Evolutionary conservation across 2,797 vertebrate genomes (phyloP).

Genomic region (Gallinago stenura): DNA sequence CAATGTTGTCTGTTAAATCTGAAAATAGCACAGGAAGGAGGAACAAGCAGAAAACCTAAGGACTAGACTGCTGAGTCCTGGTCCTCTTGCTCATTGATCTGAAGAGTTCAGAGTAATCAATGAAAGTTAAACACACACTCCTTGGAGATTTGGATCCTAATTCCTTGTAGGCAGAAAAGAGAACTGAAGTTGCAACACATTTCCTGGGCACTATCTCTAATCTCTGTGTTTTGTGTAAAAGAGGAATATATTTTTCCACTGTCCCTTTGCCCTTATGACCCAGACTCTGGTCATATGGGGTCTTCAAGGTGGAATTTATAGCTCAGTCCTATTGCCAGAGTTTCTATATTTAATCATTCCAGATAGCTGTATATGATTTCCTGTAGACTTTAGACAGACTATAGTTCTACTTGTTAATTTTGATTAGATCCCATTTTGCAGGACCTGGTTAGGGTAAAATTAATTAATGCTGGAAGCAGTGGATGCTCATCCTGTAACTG

Average conservation of each 20-base stretch:
- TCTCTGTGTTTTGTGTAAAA: not conserved
- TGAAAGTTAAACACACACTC: not conserved
- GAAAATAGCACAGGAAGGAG: not conserved
- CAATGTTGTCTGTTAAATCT: not conserved
- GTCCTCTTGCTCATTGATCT: not conserved
- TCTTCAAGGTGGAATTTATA: not conserved
- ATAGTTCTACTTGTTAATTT: not conserved
- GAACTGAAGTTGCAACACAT: not conserved
- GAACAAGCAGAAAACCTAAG: not conserved
- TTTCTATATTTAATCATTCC: not conserved
- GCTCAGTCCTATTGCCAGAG: not conserved
- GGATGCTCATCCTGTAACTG: not conserved
- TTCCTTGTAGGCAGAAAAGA: not conserved
- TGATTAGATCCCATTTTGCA: not conserved
- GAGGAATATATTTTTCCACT: not conserved
- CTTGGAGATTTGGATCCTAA: not conserved
- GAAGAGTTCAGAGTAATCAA: not conserved
- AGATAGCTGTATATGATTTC: not conserved
- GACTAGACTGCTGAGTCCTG: not conserved
- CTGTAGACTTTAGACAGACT: not conserved
- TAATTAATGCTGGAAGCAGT: not conserved
- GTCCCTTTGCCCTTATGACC: rapidly evolving
- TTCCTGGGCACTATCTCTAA: not conserved
- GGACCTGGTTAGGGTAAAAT: not conserved
- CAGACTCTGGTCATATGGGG: no score